Evolutionary conservation across 2,888 invertebrate genomes (phyloP).

Genomic region (Lochmaea capreae): DNA sequence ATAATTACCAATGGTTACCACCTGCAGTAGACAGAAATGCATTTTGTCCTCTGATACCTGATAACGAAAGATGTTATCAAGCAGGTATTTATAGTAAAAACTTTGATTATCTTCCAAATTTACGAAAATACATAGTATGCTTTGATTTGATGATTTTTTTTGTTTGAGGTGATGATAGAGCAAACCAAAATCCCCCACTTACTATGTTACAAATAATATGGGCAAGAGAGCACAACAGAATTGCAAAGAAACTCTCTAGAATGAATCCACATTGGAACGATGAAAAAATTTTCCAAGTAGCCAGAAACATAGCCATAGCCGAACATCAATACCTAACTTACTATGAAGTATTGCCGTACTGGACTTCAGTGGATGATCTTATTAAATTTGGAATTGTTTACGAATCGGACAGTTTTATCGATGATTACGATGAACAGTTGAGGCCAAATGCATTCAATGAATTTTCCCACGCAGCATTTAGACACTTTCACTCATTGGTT

Average conservation of each 20-base stretch:
- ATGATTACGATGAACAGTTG: conserved; percentile 48
- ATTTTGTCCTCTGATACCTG: conserved; percentile 17
- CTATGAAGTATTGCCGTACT: conserved; percentile 75
- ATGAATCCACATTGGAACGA: conserved; percentile 68
- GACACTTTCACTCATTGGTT: conserved; percentile 62
- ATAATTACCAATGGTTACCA: conserved; percentile 58
- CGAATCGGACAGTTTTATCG: conserved; percentile 33
- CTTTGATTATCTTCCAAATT: neutral
- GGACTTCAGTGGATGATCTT: conserved; percentile 30
- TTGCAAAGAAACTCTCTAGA: conserved; percentile 59
- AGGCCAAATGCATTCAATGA: conserved; percentile 60
- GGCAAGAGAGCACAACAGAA: conserved; percentile 65
- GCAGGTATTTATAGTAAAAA: conserved; percentile 26
- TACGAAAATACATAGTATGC: neutral
- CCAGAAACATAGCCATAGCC: conserved; percentile 63
- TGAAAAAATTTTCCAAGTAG: conserved; percentile 65
- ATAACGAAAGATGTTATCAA: conserved; percentile 37
- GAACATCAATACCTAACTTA: conserved; percentile 76
- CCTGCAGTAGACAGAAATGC: conserved; percentile 44
- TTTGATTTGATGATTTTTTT: conserved; percentile 16
- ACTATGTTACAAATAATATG: conserved; percentile 64
- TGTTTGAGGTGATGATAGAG: conserved; percentile 60
- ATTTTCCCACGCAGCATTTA: conserved; percentile 61
- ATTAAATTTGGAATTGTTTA: conserved; percentile 28
- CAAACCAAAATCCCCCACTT: conserved; percentile 63